Evolutionary conservation across 2,888 invertebrate genomes (phyloP), one percentile per base, ranked within the genome.

Genomic region (Tupiocoris notatus): DNA sequence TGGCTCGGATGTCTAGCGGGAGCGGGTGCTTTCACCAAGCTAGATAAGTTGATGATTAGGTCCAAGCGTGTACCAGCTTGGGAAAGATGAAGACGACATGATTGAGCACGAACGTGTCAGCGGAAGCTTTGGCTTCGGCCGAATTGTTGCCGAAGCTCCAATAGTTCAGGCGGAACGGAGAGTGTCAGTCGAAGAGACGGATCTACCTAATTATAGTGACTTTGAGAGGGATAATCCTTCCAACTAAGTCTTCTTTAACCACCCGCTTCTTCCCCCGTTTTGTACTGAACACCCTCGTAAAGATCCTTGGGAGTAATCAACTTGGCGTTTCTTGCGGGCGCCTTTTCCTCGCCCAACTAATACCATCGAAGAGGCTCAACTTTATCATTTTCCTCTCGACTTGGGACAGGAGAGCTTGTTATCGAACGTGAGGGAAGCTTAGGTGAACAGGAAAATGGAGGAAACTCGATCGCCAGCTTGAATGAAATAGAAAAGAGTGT

Each of bases 191-290:
- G 54, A 20, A 67, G 67, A 67, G 67, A 67, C 54, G 67, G 67
- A 67, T 67, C 67, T 56, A 67, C 67, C 67, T 67, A 67, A 67
- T 67, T 67, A 67, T 67, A 57, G 67, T 67, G 67, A 67, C 67
- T 67, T 39, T 67, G 67, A 57, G 67, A 67, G 12, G 67, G 67
- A 67, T 67, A 67, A 67, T 54, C 56, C 57, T 21, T 54, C 56
- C 67, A 12, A 67, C 67, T 67, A 67, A 67, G 67, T 67, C 67
- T 67, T 57, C 67, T 56, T 67, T 56, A 56, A 56, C 57, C 57
- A 56, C 56, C 67, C 57, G 12, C 12, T 39, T 39, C 39, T 7
- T 7, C 39, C 39, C 39, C 39, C 12, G 12, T 39, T 12, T 39
- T 39, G 6, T 39, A 7, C 3, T 39, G 39, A 12, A 12, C 6